phyloP scores from a whole-genome alignment of 2,797 vertebrate species.

The Chaetodon trifasciatus region DNA sequence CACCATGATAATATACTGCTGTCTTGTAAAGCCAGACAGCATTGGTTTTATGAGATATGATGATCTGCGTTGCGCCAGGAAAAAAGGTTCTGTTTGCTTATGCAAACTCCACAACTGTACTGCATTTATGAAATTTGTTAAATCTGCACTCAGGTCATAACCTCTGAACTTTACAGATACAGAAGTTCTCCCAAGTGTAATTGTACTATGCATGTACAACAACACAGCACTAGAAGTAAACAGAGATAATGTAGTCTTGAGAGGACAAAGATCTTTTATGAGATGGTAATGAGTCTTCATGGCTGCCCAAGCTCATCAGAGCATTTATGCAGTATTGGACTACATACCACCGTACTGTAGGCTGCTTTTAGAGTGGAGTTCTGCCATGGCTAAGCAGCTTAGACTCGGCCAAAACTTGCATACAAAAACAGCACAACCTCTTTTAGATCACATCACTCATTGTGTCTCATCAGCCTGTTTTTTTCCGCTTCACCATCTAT shows the following conservation, averaged over 20 bases:
- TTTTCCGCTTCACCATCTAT: conserved; percentile 39
- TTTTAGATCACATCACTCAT: conserved; percentile 45
- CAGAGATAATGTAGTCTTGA: conserved; percentile 46
- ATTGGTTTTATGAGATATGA: conserved; percentile 1
- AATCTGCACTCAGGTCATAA: conserved; percentile 14
- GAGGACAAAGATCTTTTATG: conserved; percentile 61
- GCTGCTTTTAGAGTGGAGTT: conserved; percentile 37
- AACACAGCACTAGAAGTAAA: not conserved
- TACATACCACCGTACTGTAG: conserved; percentile 28
- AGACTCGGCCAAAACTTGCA: conserved; percentile 49
- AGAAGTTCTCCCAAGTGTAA: not conserved
- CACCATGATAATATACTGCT: not conserved
- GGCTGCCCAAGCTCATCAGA: conserved; percentile 63
- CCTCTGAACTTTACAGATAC: conserved; percentile 17
- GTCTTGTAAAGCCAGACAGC: not conserved
- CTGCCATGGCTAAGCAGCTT: conserved; percentile 52
- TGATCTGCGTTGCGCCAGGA: not conserved
- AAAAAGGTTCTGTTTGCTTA: not conserved
- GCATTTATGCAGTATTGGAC: conserved; percentile 39
- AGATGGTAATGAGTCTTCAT: conserved; percentile 63
- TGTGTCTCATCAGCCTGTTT: conserved; percentile 26
- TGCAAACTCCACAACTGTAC: not conserved
- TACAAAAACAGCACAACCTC: conserved; percentile 47
- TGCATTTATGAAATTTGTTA: not conserved
- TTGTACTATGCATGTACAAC: not conserved